Base-by-base conservation (phyloP, 2,797 vertebrate species). In the Silurus lanzhouensis region DNA sequence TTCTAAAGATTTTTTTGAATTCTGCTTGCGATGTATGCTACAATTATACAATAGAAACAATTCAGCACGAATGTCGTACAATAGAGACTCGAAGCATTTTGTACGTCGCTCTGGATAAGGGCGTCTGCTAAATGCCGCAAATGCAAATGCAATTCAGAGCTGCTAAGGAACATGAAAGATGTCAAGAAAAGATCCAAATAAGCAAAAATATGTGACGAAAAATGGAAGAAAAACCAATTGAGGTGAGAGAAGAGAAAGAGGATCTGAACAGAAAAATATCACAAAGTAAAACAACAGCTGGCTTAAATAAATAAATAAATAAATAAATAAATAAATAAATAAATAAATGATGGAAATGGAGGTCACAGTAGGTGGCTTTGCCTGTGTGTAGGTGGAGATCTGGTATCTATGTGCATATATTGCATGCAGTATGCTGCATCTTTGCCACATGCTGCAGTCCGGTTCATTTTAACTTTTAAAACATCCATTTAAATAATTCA, bases 401-500 rank as follows among this genome's bases (percentile, higher is more conserved):
- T 70, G 31, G 63, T 83, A 71, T 86, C 38, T 78, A 44, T 83
- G 74, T 79, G 75, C 46, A 52, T 86, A 79, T 64, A 72, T 86
- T 61, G 72, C 85, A 66, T 15, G 58, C 77, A 74, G 52, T 61
- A 55, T 74, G 52, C 81, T 85, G 70, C 78, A 60, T 52, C 71
- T 63, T 84, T 2, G 78, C 76, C 64, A 60, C 78, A 58, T 63
- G 52, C 81, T 25, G 1, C 46, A 71, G 46, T 67, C 83, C 85
- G 83, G 78, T 83, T 87, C 57, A 83, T 90, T 89, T 88, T 17
- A 88, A 91, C 86, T 89, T 88, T 88, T 90, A 86, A 88, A 88
- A 84, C 72, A 72, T 72, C 61, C 22, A 38, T 76, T 84, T 90
- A 48, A 89, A 90, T 86, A 81, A 87, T 90, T 89, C 52, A 90